Base-by-base conservation (phyloP, 1,140 invertebrate species). In the Micrasema minimum region DNA sequence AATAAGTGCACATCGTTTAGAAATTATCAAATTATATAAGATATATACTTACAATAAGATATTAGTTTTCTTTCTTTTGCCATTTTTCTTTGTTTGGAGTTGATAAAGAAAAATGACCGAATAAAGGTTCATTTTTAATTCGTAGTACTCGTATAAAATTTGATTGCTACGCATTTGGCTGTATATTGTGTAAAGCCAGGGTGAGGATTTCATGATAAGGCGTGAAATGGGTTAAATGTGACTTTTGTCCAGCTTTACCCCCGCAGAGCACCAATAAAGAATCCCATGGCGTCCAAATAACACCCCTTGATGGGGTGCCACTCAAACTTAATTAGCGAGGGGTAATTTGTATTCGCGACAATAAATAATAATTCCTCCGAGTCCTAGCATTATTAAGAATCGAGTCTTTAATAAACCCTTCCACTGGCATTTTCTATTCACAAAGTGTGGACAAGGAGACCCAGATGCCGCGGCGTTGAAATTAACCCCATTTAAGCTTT, bases 331-430 rank as follows among this genome's bases (percentile, higher is more conserved):
- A 67, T 67, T 67, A 67, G 50, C 41, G 41, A 16, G 10, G 50
- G 46, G 48, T 57, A 67, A 67, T 67, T 67, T 57, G 50, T 57
- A 55, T 67, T 67, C 50, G 10, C 2, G 35, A 57, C 51, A 67
- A 67, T 57, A 67, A 67, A 67, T 67, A 67, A 55, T 67, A 67
- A 55, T 64, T 64, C 59, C 59, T 31, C 59, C 14, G 59, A 9
- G 59, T n/a, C 43, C 43, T 64, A 41, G 20, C 14, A 46, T 64
- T 64, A 62, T 22, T 18, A 37, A 41, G 23, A 31, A 23, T 20
- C 20, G 22, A 22, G 20, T 23, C 45, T 31, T 64, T 45, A 3
- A 23, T 12, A 16, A 50, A 22, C 59, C 23, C 59, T 48, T 35
- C 45, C 41, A 45, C n/a, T n/a, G n/a, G n/a, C n/a, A n/a, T n/a